Conservation (phyloP, 2,888 invertebrate genomes). For the Drosophila quinaria region DNA sequence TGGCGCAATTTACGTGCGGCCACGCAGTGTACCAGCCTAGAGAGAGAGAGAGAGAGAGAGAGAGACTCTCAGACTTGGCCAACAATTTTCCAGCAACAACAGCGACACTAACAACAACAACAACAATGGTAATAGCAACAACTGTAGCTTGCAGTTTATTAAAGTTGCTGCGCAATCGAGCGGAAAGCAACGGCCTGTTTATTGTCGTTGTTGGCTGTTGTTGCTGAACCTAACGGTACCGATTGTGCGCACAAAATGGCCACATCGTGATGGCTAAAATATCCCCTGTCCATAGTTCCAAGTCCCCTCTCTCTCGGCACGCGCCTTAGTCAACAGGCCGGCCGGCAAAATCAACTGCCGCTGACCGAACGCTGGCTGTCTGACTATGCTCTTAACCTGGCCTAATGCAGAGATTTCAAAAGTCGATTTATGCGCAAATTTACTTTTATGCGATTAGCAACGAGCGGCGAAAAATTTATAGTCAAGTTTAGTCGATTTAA, state of each 20-base stretch:
- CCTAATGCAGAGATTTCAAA: constrained; percentile 62
- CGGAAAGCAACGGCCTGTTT: constrained; percentile 63
- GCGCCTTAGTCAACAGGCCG: constrained; percentile 61
- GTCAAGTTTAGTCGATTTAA: constrained; percentile 80
- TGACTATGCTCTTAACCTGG: not conserved
- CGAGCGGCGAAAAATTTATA: constrained; percentile 75
- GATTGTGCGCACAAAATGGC: constrained; percentile 80
- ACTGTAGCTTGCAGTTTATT: constrained; percentile 75
- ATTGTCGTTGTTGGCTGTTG: constrained; percentile 46
- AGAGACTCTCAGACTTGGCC: constrained; percentile 37
- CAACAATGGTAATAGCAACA: constrained; percentile 35
- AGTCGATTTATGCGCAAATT: constrained; percentile 80
- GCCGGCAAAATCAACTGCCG: constrained; percentile 53
- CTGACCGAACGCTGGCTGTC: constrained; percentile 24
- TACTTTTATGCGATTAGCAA: constrained; percentile 82
- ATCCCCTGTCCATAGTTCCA: constrained; percentile 11
- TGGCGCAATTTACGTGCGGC: constrained; percentile 76
- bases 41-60: constrained; percentile 23
- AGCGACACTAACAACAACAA: constrained; percentile 40
- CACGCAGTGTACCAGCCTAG: constrained; percentile 59
- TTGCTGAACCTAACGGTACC: constrained; percentile 75
- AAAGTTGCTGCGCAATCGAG: constrained; percentile 78
- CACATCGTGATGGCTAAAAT: constrained; percentile 76
- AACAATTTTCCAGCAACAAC: constrained; percentile 47
- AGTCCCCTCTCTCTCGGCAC: constrained; percentile 45